These are phyloP conservation scores for Prochilodus magdalenae DNA, from an alignment of 2,113 vertebrate species.

Conservation along the genomic window DNA sequence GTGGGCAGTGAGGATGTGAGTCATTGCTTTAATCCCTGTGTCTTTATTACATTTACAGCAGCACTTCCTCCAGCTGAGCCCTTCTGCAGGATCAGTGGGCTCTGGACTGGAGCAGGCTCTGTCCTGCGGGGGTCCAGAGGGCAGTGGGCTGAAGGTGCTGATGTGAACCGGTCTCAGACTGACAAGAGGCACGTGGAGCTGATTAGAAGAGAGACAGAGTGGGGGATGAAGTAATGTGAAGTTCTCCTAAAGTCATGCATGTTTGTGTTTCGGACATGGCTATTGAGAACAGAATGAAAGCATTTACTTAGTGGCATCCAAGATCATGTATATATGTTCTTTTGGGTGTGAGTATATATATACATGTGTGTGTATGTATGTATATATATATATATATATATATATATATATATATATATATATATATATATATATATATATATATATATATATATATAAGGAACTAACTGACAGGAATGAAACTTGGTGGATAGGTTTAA, in stretches of 20 bases:
- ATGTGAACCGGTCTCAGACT: conserved; percentile 36
- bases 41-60: conserved; percentile 56
- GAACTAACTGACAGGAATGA: too few relatives aligned
- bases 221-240: background rate
- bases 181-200: conserved; percentile 41
- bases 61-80: conserved; percentile 42
- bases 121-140: conserved; percentile 22
- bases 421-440: too few relatives aligned
- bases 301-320: background rate
- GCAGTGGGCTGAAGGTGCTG: conserved; percentile 35
- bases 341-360: too few relatives aligned
- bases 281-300: conserved; percentile 31
- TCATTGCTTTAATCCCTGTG: conserved; percentile 54
- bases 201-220: conserved; percentile 21
- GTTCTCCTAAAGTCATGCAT: conserved; percentile 13
- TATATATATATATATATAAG: too few relatives aligned
- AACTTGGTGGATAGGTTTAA: too few relatives aligned
- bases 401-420: too few relatives aligned
- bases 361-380: too few relatives aligned
- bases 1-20: conserved; percentile 42
- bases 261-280: conserved; percentile 8
- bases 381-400: too few relatives aligned
- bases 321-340: background rate
- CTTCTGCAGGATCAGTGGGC: conserved; percentile 37
- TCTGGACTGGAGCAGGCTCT: background rate